phyloP scores from a whole-genome alignment of 2,888 invertebrate genomes.

The Lithophane leautieri region DNA sequence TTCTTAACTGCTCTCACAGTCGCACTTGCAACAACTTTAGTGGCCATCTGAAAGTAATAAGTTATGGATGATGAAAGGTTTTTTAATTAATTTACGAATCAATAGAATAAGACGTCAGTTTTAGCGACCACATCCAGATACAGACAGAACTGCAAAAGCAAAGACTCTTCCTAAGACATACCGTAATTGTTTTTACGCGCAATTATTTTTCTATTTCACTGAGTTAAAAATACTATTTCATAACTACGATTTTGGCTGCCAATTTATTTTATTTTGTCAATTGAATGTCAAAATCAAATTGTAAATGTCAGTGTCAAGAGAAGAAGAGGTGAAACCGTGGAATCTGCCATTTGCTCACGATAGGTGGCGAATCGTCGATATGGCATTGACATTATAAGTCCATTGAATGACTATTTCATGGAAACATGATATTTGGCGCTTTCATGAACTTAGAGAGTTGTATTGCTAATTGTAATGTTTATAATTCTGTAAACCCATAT shows the following conservation, averaged over 20 bases:
- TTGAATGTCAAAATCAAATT: slow-evolving; percentile 12
- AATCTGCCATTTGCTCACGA: too few relatives aligned
- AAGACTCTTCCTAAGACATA: slow-evolving; percentile 11
- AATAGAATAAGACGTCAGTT: not conserved
- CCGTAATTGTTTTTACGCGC: slow-evolving; percentile 55
- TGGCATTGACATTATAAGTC: too few relatives aligned
- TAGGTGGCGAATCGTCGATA: too few relatives aligned
- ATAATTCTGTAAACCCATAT: too few relatives aligned
- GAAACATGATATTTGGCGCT: too few relatives aligned
- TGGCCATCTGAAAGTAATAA: slow-evolving; percentile 91
- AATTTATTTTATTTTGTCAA: slow-evolving; percentile 49
- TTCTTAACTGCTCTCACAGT: slow-evolving; percentile 96
- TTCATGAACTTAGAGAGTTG: too few relatives aligned
- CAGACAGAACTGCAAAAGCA: not conserved
- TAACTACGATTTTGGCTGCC: slow-evolving; percentile 63
- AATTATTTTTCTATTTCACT: slow-evolving; percentile 53
- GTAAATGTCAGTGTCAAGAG: not conserved
- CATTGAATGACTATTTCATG: too few relatives aligned
- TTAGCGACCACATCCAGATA: not conserved
- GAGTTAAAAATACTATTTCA: slow-evolving; percentile 54
- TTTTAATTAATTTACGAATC: not conserved
- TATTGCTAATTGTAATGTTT: too few relatives aligned
- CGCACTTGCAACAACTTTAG: slow-evolving; percentile 95
- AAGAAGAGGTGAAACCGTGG: not conserved
- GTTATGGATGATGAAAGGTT: not conserved